Base-by-base conservation (phyloP, 1,140 invertebrate species). In the Bombus pascuorum region DNA sequence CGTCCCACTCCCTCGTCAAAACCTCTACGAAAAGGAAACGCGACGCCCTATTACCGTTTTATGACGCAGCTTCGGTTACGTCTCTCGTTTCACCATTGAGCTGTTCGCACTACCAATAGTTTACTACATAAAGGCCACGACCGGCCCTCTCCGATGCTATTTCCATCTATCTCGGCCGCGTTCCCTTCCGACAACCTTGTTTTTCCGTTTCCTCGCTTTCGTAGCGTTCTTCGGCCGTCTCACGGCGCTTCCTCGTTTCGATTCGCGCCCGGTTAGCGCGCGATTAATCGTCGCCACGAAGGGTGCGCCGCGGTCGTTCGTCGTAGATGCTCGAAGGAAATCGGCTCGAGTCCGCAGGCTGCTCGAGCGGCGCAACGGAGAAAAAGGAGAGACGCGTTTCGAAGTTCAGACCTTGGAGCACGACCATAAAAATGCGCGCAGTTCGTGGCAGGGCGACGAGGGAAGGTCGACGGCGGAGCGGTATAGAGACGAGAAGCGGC, bases 31-130 rank as follows among this genome's bases (percentile, higher is more conserved):
- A 94, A 93, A 94, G 92, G 93, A 94, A 95, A 94, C 87, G 92
- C 91, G 93, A 94, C 93, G 94, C 94, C 94, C 94, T 92, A 94
- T 95, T 95, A 95, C 94, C 94, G 93, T 94, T 95, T 94, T 95
- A 94, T 93, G 93, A 90, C 89, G 85, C 91, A 92, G 93, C 91
- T 95, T 94, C 92, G 91, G 94, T 95, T 95, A 95, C 94, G 92
- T 94, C 93, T 95, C 94, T 79, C 92, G 92, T 95, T 95, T 94
- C 94, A 94, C 93, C 91, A 94, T 94, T 94, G 94, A 95, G 93
- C 92, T 93, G 92, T 94, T 94, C 93, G 90, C 93, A 93, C 93
- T 93, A 91, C 91, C 92, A 92, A 94, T 94, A 94, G 93, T 93
- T 93, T 93, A 91, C 89, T 93, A 93, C 91, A 92, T 93, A 94